Conservation (phyloP, 2,888 invertebrate species). For the Drosophila quinaria region DNA sequence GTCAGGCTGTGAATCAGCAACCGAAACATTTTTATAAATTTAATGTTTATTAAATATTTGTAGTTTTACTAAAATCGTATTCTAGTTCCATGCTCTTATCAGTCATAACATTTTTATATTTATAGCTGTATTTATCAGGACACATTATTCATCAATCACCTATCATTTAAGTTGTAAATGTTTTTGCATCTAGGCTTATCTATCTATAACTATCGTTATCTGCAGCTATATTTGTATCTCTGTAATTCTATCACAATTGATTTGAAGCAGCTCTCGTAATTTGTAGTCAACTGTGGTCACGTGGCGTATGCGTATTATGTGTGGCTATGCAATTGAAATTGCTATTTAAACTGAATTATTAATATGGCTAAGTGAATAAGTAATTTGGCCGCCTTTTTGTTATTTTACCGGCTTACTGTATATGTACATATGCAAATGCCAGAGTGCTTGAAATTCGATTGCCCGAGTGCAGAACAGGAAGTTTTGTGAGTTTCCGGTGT, state of each 20-base stretch:
- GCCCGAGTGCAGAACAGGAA: slow-evolving; percentile 29
- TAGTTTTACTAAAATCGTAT: neutral
- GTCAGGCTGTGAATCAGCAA: neutral
- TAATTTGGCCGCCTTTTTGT: slow-evolving; percentile 37
- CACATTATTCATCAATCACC: no score
- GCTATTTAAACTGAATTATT: slow-evolving; percentile 55
- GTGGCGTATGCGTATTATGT: slow-evolving; percentile 29
- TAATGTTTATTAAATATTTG: neutral
- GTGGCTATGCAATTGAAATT: slow-evolving; percentile 20
- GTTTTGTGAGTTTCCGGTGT: slow-evolving; percentile 51
- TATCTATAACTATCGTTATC: no score
- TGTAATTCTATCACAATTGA: neutral
- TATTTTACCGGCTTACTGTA: slow-evolving; percentile 14
- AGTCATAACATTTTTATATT: neutral
- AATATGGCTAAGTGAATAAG: slow-evolving; percentile 58
- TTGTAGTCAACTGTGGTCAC: neutral
- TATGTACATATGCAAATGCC: slow-evolving; percentile 62
- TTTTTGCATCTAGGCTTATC: no score
- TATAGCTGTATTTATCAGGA: neutral
- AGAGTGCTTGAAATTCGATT: slow-evolving; percentile 28
- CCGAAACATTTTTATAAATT: neutral
- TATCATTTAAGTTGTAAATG: no score
- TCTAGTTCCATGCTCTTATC: neutral
- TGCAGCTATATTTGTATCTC: neutral
- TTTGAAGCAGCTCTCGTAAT: slow-evolving; percentile 12